Conservation (phyloP, 1,140 invertebrate species). For the Drosophila paulistorum region DNA sequence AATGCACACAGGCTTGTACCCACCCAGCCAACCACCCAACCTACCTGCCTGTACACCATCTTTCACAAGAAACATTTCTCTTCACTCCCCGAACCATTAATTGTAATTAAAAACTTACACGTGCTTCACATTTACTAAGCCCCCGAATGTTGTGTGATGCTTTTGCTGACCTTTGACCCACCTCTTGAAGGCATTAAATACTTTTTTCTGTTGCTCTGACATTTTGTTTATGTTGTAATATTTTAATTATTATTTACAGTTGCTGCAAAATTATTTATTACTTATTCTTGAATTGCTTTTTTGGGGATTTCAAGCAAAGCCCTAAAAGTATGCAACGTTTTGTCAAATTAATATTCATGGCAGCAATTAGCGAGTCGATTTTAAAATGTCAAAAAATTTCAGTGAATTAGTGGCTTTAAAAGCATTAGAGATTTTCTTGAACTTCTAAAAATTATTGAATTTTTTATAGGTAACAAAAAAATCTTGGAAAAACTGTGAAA, state of each 20-base stretch:
- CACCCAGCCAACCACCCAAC: neutral
- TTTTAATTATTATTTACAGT: conserved; percentile 65
- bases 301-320: conserved; percentile 17
- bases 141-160: conserved; percentile 25
- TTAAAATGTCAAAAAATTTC: too few species aligned
- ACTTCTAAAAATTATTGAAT: neutral
- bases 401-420: too few species aligned
- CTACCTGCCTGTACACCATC: neutral
- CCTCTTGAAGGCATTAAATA: conserved; percentile 1
- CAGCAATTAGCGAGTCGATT: too few species aligned
- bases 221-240: conserved; percentile 38
- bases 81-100: conserved; percentile 41
- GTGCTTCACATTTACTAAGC: conserved; percentile 61
- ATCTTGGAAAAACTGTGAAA: too few species aligned
- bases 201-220: conserved; percentile 25
- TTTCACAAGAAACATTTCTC: conserved; percentile 2
- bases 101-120: conserved; percentile 78
- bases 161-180: conserved; percentile 47
- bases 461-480: too few species aligned
- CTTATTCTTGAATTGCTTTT: conserved; percentile 21
- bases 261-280: conserved; percentile 32
- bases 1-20: conserved; percentile 18
- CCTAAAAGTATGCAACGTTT: conserved; percentile 47
- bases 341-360: too few species aligned
- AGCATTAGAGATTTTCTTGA: neutral